These are phyloP conservation scores for Zaprionus nigranus DNA, from an alignment of 1,140 invertebrate species.

Conservation along the genomic window DNA sequence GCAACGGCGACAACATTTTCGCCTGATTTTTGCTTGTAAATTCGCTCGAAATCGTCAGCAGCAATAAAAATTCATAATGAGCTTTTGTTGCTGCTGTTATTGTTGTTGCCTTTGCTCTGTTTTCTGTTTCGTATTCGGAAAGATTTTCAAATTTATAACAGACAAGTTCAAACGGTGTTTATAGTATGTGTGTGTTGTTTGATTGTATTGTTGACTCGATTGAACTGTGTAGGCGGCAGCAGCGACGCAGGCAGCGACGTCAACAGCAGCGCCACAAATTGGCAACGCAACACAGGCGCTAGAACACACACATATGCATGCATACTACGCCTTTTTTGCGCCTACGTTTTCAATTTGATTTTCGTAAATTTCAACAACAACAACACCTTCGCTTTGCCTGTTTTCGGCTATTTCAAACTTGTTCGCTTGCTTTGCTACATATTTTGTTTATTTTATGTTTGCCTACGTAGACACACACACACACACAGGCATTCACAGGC, in stretches of 20 bases:
- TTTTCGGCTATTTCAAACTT: constrained; percentile 70
- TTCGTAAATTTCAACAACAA: constrained; percentile 67
- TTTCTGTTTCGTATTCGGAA: constrained; percentile 20
- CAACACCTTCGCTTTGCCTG: constrained; percentile 74
- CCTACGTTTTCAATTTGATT: constrained; percentile 76
- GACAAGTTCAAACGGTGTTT: constrained; percentile 74
- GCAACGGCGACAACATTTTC: constrained; percentile 32
- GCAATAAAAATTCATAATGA: constrained; percentile 24
- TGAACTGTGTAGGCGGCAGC: constrained; percentile 31
- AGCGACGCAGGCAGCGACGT: constrained; percentile 50
- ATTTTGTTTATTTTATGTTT: constrained; percentile 80
- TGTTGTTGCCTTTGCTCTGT: not conserved
- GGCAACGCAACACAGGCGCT: constrained; percentile 58
- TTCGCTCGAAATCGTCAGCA: constrained; percentile 23
- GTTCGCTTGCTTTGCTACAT: constrained; percentile 37
- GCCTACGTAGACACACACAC: constrained; percentile 34
- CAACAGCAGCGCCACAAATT: constrained; percentile 53
- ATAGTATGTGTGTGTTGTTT: constrained; percentile 17
- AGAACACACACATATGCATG: constrained; percentile 52
- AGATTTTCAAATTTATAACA: constrained; percentile 63
- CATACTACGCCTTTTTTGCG: constrained; percentile 60
- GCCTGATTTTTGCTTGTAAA: constrained; percentile 42
- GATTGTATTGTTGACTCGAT: constrained; percentile 31
- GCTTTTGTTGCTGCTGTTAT: constrained; percentile 3
- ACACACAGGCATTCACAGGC: not conserved